A percentile compares a stretch with the other conserved stretches of the same genome.
Evolutionary conservation across 2,888 invertebrate species (phyloP).

Genomic region (Doris montereyensis): DNA sequence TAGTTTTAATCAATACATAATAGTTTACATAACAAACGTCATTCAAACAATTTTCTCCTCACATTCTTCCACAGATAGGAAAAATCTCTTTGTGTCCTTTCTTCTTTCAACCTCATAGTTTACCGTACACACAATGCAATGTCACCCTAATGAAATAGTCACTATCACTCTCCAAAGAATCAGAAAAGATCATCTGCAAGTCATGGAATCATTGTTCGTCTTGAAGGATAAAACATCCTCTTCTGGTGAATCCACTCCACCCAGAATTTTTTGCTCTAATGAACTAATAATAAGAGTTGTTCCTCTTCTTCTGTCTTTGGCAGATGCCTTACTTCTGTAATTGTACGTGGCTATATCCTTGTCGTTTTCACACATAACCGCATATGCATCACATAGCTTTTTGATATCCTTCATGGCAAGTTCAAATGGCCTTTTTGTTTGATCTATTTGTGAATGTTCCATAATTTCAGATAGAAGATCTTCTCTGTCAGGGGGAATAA

Average conservation of each 20-base stretch:
- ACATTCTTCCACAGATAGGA: too few relatives aligned
- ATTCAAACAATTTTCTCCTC: too few relatives aligned
- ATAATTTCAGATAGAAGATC: conserved; percentile 81
- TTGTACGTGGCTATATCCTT: conserved; percentile 77
- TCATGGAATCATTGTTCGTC: too few relatives aligned
- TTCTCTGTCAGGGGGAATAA: conserved; percentile 82
- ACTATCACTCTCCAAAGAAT: neutral
- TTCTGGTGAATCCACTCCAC: too few relatives aligned
- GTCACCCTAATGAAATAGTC: neutral
- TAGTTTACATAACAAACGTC: too few relatives aligned
- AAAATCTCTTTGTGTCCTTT: conserved; percentile 18
- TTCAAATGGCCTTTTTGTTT: conserved; percentile 81
- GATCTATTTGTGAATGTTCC: conserved; percentile 81
- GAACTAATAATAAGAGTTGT: conserved; percentile 20
- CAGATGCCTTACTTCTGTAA: conserved; percentile 76
- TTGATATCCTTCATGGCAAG: conserved; percentile 86
- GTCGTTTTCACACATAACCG: conserved; percentile 77
- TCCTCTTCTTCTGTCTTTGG: conserved; percentile 43
- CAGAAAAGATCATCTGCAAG: too few relatives aligned
- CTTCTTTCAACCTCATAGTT: too few relatives aligned
- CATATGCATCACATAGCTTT: conserved; percentile 84
- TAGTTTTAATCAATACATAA: too few relatives aligned
- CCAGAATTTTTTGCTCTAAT: conserved; percentile 36
- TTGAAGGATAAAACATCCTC: too few relatives aligned
- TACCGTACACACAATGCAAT: too few relatives aligned